Conservation (phyloP, 2,888 invertebrate genomes). For the Mantis religiosa region DNA sequence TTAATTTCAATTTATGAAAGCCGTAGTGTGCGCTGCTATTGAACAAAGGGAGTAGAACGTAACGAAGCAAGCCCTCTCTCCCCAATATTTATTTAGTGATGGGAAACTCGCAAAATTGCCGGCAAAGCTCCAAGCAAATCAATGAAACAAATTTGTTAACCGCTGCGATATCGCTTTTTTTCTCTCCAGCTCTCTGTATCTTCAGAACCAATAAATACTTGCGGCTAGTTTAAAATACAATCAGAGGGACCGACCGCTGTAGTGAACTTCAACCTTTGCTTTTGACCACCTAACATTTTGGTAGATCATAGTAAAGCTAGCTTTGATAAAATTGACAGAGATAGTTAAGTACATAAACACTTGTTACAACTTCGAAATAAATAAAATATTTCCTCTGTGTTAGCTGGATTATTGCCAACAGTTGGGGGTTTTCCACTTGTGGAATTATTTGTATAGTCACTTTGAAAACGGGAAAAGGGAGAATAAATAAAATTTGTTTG, state of each 20-base stretch:
- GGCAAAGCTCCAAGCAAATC: neutral
- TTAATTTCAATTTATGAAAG: neutral
- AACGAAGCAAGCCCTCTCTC: neutral
- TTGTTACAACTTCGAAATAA: no score
- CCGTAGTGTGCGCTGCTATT: neutral
- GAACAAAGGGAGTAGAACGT: neutral
- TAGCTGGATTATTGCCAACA: no score
- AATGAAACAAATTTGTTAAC: neutral
- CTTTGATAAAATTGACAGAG: neutral
- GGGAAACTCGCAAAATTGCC: neutral
- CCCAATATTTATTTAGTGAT: neutral
- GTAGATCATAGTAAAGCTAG: neutral
- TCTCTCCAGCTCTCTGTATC: neutral
- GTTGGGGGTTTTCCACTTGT: no score
- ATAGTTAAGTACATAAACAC: neutral
- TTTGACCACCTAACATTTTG: neutral
- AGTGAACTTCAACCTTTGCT: neutral
- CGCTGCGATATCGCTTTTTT: neutral
- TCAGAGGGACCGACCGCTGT: neutral
- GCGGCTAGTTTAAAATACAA: neutral
- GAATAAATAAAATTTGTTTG: no score
- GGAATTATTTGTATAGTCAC: no score
- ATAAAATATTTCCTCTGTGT: no score
- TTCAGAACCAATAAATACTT: neutral
- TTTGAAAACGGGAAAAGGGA: no score